Evolutionary conservation across 2,113 vertebrate genomes (phyloP).

Genomic region (Oreochromis aureus): DNA sequence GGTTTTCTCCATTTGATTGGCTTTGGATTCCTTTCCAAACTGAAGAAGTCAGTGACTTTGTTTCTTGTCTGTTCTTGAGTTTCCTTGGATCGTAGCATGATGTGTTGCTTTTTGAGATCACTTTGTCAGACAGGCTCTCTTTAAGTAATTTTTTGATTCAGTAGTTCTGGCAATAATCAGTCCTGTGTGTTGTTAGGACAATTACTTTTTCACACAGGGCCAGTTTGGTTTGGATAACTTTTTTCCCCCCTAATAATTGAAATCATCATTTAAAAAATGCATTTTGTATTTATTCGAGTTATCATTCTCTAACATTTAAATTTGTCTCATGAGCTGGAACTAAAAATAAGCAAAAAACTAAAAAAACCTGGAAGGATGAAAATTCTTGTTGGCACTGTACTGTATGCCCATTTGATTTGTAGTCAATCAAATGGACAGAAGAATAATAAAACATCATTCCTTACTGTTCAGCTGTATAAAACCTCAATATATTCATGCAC

Average conservation of each 20-base stretch:
- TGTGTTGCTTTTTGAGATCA: not conserved
- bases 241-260: rapidly evolving
- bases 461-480: not conserved
- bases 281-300: not conserved
- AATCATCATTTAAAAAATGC: not conserved
- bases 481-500: not conserved
- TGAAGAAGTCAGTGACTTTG: not conserved
- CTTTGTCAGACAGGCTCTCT: not conserved
- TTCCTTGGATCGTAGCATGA: not conserved
- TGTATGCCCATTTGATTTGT: not conserved
- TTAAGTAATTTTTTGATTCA: not conserved
- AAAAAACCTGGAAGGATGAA: not conserved
- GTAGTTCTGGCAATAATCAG: not conserved
- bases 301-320: not conserved
- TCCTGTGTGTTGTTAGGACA: not conserved
- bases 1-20: not conserved
- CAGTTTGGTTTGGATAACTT: not conserved
- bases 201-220: not conserved
- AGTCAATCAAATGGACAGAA: not conserved
- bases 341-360: not conserved
- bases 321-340: not conserved
- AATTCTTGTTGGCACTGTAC: not conserved
- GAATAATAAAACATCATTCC: conserved; percentile 9
- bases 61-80: not conserved
- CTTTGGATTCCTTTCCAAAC: not conserved